Conservation (phyloP, 1,140 invertebrate genomes). For the Bombus haemorrhoidalis region DNA sequence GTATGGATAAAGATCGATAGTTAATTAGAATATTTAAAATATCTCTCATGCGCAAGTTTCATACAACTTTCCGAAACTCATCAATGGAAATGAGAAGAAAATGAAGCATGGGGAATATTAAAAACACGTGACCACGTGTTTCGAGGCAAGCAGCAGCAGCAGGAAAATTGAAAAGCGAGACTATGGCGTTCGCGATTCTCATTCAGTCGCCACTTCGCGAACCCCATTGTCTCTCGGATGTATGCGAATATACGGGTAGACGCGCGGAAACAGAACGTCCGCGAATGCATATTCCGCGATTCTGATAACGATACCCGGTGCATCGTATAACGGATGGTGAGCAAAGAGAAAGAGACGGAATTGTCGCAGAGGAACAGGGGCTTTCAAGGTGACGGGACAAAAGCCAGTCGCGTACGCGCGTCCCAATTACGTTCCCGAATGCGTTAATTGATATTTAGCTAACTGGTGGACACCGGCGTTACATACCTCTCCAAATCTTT, state of each 20-base stretch:
- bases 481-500: no score
- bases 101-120: neutral
- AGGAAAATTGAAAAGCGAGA: constrained; percentile 27
- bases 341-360: neutral
- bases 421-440: constrained; percentile 10
- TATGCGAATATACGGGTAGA: neutral
- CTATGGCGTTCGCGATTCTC: constrained; percentile 8
- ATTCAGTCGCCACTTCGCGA: constrained; percentile 27
- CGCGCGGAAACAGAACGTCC: constrained; percentile 12
- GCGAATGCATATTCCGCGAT: constrained; percentile 22
- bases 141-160: neutral
- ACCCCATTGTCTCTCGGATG: constrained; percentile 26
- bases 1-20: no score
- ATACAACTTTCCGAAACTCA: neutral
- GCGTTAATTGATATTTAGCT: constrained; percentile 24
- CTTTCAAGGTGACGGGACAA: neutral
- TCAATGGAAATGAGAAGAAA: neutral
- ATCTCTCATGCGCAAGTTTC: neutral
- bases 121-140: neutral
- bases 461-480: no score
- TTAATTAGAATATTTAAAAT: neutral
- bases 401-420: neutral
- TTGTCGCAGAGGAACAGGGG: neutral
- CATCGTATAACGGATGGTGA: constrained; percentile 3
- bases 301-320: constrained; percentile 38